Evolutionary conservation across 2,113 vertebrate species (phyloP).

Genomic region (Melanotaenia duboulayi): DNA sequence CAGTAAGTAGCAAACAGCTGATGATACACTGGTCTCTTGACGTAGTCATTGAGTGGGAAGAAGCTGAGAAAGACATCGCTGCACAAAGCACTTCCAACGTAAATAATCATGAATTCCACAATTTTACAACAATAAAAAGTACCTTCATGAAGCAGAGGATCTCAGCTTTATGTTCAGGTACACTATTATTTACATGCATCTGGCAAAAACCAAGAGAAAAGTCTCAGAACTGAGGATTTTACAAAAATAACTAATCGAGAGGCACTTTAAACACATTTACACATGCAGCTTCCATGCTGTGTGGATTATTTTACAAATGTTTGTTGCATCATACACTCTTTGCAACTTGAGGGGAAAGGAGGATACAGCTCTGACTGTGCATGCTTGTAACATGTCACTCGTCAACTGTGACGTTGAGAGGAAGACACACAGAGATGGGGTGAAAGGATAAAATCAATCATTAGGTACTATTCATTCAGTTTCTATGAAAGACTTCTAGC

Average conservation of each 20-base stretch:
- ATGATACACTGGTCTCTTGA: conserved; percentile 59
- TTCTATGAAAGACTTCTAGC: conserved; percentile 74
- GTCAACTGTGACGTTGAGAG: conserved; percentile 61
- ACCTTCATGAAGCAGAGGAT: conserved; percentile 33
- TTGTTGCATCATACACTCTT: conserved; percentile 11
- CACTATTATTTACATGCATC: conserved; percentile 15
- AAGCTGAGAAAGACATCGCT: conserved; percentile 15
- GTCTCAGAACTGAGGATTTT: not conserved
- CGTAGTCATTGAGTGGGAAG: conserved; percentile 27
- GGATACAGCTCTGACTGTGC: conserved; percentile 10
- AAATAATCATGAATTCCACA: conserved; percentile 18
- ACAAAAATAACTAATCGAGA: conserved; percentile 3
- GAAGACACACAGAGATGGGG: conserved; percentile 43
- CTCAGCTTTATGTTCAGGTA: not conserved
- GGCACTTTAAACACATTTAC: not conserved
- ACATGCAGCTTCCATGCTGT: not conserved
- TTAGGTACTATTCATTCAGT: conserved; percentile 74
- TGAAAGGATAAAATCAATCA: conserved; percentile 77
- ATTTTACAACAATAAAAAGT: conserved; percentile 8
- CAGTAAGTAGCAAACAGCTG: conserved; percentile 59
- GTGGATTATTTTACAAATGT: not conserved
- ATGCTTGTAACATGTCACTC: conserved; percentile 44
- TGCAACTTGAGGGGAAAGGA: conserved; percentile 35
- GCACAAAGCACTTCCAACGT: conserved; percentile 8
- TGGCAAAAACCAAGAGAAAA: conserved; percentile 18